A percentile compares a stretch with the other conserved stretches of the same genome.
Evolutionary conservation across 2,888 invertebrate genomes (phyloP).

Genomic region (Microplitis deprimator): DNA sequence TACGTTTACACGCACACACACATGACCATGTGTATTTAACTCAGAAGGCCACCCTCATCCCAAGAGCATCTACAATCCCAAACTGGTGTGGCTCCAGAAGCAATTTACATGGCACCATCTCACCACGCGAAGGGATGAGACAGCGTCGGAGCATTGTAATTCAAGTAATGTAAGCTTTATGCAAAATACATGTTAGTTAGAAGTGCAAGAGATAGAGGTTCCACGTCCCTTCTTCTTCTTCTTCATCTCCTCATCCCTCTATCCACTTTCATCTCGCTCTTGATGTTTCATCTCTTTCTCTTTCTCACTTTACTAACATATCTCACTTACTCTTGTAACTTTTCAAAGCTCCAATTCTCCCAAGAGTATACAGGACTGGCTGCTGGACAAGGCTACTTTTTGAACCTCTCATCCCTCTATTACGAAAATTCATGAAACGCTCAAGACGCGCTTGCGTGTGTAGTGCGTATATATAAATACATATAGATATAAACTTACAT

Average conservation of each 20-base stretch:
- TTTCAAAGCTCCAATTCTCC: conserved; percentile 46
- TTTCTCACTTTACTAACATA: conserved; percentile 41
- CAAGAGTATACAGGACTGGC: conserved; percentile 38
- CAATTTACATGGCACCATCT: conserved; percentile 68
- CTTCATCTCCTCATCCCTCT: conserved; percentile 39
- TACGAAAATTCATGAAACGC: conserved; percentile 18
- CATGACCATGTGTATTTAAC: conserved; percentile 27
- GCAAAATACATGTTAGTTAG: conserved; percentile 71
- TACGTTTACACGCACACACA: conserved; percentile 23
- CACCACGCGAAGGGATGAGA: conserved; percentile 59
- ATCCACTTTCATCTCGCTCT: conserved; percentile 18
- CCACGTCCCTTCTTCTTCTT: conserved; percentile 45
- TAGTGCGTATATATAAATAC: conserved; percentile 1
- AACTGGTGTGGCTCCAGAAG: conserved; percentile 53
- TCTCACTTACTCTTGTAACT: conserved; percentile 44
- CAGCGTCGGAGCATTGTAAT: conserved; percentile 68
- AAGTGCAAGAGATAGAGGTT: conserved; percentile 68
- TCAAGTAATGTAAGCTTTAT: conserved; percentile 71
- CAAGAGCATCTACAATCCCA: conserved; percentile 35
- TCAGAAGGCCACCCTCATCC: conserved; percentile 23
- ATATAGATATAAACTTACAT: background rate
- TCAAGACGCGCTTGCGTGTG: conserved; percentile 24
- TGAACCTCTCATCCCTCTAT: conserved; percentile 32
- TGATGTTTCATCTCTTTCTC: conserved; percentile 35
- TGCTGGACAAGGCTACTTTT: conserved; percentile 42